phyloP scores from a whole-genome alignment of 2,888 invertebrate species.

The Oscheius sp. region DNA sequence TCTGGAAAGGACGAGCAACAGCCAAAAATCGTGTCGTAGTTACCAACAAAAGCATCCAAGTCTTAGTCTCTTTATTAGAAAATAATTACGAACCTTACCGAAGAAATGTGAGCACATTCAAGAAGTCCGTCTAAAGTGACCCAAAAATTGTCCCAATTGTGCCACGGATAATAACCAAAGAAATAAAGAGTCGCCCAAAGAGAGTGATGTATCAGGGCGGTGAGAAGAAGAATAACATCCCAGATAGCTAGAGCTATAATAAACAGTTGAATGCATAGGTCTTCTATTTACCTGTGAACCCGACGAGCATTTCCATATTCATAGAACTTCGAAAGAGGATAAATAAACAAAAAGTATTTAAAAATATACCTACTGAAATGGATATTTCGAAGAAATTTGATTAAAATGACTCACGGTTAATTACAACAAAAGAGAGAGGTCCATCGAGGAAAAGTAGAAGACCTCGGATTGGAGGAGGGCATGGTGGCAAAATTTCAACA shows the following conservation, averaged over 20 bases:
- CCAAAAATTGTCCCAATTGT: constrained; percentile 45
- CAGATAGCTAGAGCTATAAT: constrained; percentile 42
- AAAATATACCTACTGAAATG: constrained; percentile 43
- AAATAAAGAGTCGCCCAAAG: constrained; percentile 52
- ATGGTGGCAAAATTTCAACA: constrained; percentile 19
- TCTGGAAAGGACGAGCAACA: constrained; percentile 54
- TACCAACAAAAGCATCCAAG: constrained; percentile 62
- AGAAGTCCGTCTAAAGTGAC: constrained; percentile 48
- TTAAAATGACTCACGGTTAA: constrained; percentile 21
- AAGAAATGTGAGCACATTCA: constrained; percentile 59
- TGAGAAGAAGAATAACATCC: constrained; percentile 52
- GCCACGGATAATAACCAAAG: constrained; percentile 34
- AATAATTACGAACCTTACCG: constrained; percentile 37
- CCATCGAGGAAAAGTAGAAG: constrained; percentile 45
- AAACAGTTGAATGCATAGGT: neutral
- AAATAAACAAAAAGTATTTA: constrained; percentile 52
- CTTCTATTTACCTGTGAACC: constrained; percentile 51
- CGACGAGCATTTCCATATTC: constrained; percentile 59
- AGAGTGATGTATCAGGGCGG: constrained; percentile 54
- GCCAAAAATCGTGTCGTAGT: constrained; percentile 59
- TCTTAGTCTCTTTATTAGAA: constrained; percentile 34
- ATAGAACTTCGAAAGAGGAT: constrained; percentile 52
- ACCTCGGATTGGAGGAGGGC: constrained; percentile 30
- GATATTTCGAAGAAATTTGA: no score
- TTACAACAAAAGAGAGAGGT: constrained; percentile 42